Percentiles rank a stretch among this genome's conserved stretches.
Evolutionary conservation across 2,888 invertebrate species (phyloP).

Genomic region (Ormyrus pomaceus): DNA sequence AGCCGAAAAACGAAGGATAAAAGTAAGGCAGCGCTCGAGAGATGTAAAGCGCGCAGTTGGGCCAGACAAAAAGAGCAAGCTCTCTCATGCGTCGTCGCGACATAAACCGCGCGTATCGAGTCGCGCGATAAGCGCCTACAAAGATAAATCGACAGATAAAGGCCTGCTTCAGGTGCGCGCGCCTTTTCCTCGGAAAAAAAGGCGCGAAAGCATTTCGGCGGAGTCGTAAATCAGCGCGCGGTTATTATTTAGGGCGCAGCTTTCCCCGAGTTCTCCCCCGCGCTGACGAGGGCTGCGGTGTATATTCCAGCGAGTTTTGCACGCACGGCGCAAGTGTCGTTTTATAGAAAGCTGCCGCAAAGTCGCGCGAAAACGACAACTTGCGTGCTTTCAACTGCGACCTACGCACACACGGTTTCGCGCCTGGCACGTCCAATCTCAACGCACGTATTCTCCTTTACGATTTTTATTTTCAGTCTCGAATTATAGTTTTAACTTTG

Average conservation of each 20-base stretch:
- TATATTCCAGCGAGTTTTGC: not conserved
- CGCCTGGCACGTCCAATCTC: not conserved
- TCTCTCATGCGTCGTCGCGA: too few relatives aligned
- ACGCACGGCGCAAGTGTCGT: constrained; percentile 7
- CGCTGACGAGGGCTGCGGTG: not conserved
- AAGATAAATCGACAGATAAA: constrained; percentile 53
- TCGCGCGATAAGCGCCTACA: constrained; percentile 23
- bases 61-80: constrained; percentile 1
- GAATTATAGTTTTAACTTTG: too few relatives aligned
- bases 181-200: not conserved
- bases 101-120: constrained; percentile 46
- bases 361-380: not conserved
- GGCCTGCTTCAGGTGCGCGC: not conserved
- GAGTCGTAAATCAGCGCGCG: constrained; percentile 30
- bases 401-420: not conserved
- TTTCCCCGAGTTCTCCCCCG: constrained; percentile 3
- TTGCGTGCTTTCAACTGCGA: too few relatives aligned
- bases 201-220: constrained; percentile 42
- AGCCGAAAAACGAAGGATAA: constrained; percentile 1
- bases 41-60: not conserved
- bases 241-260: constrained; percentile 45
- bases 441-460: not conserved
- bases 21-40: not conserved
- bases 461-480: too few relatives aligned
- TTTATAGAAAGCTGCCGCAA: constrained; percentile 13